Base-by-base conservation (phyloP, 2,888 invertebrate genomes). In the Steromphala cineraria region DNA sequence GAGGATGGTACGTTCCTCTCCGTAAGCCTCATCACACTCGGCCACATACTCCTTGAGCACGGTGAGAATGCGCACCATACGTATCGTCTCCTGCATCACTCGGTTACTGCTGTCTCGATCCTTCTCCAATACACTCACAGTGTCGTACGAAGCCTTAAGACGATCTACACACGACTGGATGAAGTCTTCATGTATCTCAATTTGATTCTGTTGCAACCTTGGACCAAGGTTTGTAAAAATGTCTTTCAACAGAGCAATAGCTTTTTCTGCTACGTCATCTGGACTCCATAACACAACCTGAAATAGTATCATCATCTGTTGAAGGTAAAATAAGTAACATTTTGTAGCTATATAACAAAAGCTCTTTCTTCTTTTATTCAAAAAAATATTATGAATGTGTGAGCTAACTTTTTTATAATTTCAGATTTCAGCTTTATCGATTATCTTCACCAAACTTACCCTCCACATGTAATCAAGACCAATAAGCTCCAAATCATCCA, bases 401-500 rank as follows among this genome's bases (percentile, higher is more conserved):
- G n/a, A n/a, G n/a, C n/a, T n/a, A n/a, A n/a, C n/a, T n/a, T n/a
- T n/a, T n/a, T n/a, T n/a, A 36, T 36, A 36, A 36, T 36, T 36
- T 36, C n/a, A n/a, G n/a, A 36, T 36, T 36, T 36, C 36, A 36
- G 36, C 36, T 36, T 36, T 4, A 36, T n/a, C n/a, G n/a, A n/a
- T n/a, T n/a, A n/a, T n/a, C n/a, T n/a, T n/a, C n/a, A n/a, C n/a
- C n/a, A n/a, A 19, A 82, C 95, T 94, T 90, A 96, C 97, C 94
- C 96, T 95, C 99, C 99, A 99, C 89, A 99, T 95, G 95, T 99
- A 99, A 94, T 99, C 98, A 92, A 97, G 96, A 86, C 99, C 99
- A 92, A 98, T 97, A 91, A 99, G 95, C 95, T 98, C 98, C 88
- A 97, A 96, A 94, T 98, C 98, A 93, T 98, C 98, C 94, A 98